phyloP scores from a whole-genome alignment of 2,888 invertebrate genomes.

The Ophonus ardosiacus region DNA sequence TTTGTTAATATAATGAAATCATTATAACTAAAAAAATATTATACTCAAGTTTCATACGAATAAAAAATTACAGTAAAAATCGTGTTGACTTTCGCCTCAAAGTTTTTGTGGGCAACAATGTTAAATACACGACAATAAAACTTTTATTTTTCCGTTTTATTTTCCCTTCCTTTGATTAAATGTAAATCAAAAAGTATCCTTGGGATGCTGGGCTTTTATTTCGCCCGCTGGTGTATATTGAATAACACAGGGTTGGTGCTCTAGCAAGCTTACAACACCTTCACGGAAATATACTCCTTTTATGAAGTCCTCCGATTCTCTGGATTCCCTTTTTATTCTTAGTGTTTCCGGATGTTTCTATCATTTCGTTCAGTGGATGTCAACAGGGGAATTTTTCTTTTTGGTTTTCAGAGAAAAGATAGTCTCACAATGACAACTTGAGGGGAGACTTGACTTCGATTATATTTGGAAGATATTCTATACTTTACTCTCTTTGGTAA shows the following conservation, averaged over 20 bases:
- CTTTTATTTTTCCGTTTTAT: conserved; percentile 30
- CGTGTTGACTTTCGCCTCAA: not conserved
- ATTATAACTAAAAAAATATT: no score
- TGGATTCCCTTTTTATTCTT: conserved; percentile 40
- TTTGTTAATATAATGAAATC: no score
- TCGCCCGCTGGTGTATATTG: conserved; percentile 28
- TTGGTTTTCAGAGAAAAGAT: not conserved
- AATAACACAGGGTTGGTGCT: conserved; percentile 13
- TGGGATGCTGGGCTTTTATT: conserved; percentile 8
- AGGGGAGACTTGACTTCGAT: not conserved
- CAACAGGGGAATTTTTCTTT: conserved; percentile 4
- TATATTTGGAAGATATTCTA: not conserved
- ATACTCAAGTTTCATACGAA: not conserved
- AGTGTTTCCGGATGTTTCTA: conserved; percentile 31
- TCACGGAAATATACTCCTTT: conserved; percentile 35
- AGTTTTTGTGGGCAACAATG: not conserved
- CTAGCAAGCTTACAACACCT: conserved; percentile 16
- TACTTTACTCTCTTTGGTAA: no score
- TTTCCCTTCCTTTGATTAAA: conserved; percentile 39
- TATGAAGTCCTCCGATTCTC: conserved; percentile 46
- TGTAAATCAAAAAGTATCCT: conserved; percentile 39
- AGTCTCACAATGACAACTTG: conserved; percentile 1
- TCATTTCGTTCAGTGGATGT: conserved; percentile 11
- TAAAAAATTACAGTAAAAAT: conserved; percentile 2
- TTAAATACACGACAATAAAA: conserved; percentile 11